A percentile compares a stretch with the other conserved stretches of the same genome.
These are phyloP conservation scores for Cosmopolites sordidus DNA, from an alignment of 2,888 invertebrate genomes.

Conservation along the genomic window DNA sequence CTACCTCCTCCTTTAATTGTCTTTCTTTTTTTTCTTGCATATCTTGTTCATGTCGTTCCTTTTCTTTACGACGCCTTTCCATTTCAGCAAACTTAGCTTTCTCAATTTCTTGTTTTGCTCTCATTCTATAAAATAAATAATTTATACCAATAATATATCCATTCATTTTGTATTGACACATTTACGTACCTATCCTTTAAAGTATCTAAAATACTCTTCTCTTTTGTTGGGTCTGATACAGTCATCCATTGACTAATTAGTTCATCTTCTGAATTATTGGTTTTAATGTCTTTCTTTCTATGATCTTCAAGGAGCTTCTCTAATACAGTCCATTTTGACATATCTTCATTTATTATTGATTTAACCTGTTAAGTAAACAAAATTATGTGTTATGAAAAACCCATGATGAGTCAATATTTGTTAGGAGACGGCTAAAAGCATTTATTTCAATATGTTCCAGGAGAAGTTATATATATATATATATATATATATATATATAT, in stretches of 20 bases:
- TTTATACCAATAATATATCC: too few relatives aligned
- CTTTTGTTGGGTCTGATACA: constrained; percentile 47
- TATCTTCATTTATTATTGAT: constrained; percentile 49
- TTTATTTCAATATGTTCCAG: too few relatives aligned
- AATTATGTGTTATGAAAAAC: neutral
- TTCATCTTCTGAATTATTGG: constrained; percentile 37
- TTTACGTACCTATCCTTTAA: constrained; percentile 48
- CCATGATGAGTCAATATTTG: too few relatives aligned
- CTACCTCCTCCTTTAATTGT: constrained; percentile 40
- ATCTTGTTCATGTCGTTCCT: constrained; percentile 45
- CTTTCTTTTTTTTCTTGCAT: constrained; percentile 44
- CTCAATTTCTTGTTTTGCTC: constrained; percentile 52
- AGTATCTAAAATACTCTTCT: constrained; percentile 50
- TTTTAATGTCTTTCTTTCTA: constrained; percentile 41
- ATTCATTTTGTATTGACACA: too few relatives aligned
- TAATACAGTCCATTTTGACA: constrained; percentile 46
- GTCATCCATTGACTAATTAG: constrained; percentile 54
- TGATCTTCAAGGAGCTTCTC: constrained; percentile 52
- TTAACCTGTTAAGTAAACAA: constrained; percentile 41
- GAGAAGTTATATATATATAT: too few relatives aligned
- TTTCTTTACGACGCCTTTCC: constrained; percentile 42
- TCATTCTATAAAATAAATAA: constrained; percentile 37
- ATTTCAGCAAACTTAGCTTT: constrained; percentile 42
- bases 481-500: too few relatives aligned
- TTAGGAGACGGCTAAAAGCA: too few relatives aligned